phyloP scores from a whole-genome alignment of 2,797 vertebrate genomes.

The Myotis findleyi region DNA sequence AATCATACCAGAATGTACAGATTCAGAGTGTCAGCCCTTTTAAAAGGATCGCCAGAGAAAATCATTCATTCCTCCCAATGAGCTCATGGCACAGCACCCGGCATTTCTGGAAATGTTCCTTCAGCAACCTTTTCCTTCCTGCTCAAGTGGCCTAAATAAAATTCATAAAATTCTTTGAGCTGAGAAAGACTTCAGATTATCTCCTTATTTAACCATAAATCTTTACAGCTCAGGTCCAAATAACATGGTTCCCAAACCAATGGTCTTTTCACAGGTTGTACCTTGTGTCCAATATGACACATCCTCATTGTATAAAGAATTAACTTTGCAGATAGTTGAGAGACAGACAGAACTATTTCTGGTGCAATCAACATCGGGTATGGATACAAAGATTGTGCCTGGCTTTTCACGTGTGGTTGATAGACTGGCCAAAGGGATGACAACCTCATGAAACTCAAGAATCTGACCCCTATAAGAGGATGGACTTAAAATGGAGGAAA shows the following conservation, averaged over 20 bases:
- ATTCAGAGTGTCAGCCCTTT: neutral
- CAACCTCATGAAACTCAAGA: neutral
- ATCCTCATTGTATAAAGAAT: neutral
- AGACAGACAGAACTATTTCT: neutral
- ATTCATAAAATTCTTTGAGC: slow-evolving; percentile 3
- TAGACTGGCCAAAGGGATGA: neutral
- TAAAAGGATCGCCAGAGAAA: neutral
- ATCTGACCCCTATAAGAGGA: neutral
- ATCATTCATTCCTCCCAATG: neutral
- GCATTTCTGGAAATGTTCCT: neutral
- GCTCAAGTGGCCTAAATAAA: neutral
- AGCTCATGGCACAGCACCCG: neutral
- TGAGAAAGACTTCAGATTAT: neutral
- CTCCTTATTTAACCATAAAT: neutral
- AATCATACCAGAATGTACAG: neutral
- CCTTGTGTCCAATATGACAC: neutral
- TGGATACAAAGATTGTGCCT: neutral
- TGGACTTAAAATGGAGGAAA: neutral
- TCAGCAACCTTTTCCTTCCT: neutral
- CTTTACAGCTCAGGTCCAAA: neutral
- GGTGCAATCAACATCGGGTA: neutral
- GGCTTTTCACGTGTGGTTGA: neutral
- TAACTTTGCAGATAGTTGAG: neutral
- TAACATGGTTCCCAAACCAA: neutral
- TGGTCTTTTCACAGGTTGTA: neutral